A percentile compares a stretch with the other conserved stretches of the same genome.
These are phyloP conservation scores for Ostrea edulis DNA, from an alignment of 1,140 invertebrate genomes.

Conservation along the genomic window DNA sequence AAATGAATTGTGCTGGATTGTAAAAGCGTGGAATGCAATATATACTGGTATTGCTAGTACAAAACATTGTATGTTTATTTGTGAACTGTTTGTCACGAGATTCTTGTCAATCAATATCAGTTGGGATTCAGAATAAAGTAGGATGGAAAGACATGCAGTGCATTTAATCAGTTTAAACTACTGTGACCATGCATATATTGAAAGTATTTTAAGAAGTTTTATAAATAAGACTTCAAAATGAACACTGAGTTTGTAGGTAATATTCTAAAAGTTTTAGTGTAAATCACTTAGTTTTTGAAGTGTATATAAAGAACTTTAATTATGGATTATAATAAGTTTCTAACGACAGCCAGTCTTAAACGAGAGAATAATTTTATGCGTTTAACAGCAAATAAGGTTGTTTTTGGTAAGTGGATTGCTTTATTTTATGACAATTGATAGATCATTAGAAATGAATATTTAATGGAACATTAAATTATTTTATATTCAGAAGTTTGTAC, in stretches of 20 bases:
- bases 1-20: too few species aligned
- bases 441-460: too few species aligned
- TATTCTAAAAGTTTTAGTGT: neutral
- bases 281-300: neutral
- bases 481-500: too few species aligned
- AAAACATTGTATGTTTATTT: too few species aligned
- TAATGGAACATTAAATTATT: too few species aligned
- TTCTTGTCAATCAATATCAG: neutral
- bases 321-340: constrained; percentile 19
- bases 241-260: neutral
- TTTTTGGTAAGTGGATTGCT: neutral
- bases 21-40: too few species aligned
- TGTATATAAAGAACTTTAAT: neutral
- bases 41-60: too few species aligned
- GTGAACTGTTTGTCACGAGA: too few species aligned
- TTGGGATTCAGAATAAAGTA: neutral
- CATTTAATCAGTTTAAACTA: neutral
- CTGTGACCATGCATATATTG: neutral
- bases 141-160: neutral
- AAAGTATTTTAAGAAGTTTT: neutral
- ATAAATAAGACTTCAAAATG: too few species aligned
- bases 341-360: neutral
- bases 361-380: neutral
- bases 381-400: neutral
- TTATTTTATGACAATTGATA: too few species aligned